phyloP scores from a whole-genome alignment of 2,113 vertebrate species.

The Ochotona princeps region DNA sequence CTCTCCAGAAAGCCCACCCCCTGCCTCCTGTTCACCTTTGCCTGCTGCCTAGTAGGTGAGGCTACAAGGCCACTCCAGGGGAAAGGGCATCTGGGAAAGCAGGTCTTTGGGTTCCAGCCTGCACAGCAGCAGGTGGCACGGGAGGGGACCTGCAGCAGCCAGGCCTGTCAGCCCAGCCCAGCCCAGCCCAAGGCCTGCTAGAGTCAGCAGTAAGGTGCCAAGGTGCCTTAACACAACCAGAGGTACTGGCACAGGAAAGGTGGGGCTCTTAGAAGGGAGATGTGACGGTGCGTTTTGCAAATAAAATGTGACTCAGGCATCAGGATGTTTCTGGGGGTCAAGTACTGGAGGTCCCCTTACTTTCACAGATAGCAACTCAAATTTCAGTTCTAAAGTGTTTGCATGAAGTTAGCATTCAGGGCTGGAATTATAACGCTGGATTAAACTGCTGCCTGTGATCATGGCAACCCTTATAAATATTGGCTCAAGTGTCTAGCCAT shows the following conservation, averaged over 20 bases:
- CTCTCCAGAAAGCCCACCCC: no score
- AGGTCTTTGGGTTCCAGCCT: not conserved
- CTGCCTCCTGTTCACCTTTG: not conserved
- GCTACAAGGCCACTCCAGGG: rapidly evolving
- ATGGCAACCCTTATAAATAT: no score
- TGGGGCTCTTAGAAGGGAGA: not conserved
- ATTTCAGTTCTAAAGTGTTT: not conserved
- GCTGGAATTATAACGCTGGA: no score
- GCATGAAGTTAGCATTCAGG: not conserved
- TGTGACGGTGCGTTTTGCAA: not conserved
- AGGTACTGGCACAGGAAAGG: not conserved
- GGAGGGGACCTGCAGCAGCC: not conserved
- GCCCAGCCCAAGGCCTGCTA: not conserved
- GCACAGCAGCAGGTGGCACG: not conserved
- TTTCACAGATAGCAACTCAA: not conserved
- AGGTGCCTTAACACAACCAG: not conserved
- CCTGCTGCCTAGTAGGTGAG: not conserved
- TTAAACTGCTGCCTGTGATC: no score
- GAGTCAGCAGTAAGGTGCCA: not conserved
- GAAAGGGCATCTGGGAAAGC: not conserved
- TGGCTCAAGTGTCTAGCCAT: no score
- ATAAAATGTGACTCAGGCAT: not conserved
- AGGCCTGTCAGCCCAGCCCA: not conserved
- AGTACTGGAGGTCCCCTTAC: not conserved
- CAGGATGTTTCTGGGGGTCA: not conserved